Evolutionary conservation across 2,888 invertebrate genomes (phyloP), one percentile per base, ranked within the genome.

Genomic region (Branchipolynoe longqiensis): DNA sequence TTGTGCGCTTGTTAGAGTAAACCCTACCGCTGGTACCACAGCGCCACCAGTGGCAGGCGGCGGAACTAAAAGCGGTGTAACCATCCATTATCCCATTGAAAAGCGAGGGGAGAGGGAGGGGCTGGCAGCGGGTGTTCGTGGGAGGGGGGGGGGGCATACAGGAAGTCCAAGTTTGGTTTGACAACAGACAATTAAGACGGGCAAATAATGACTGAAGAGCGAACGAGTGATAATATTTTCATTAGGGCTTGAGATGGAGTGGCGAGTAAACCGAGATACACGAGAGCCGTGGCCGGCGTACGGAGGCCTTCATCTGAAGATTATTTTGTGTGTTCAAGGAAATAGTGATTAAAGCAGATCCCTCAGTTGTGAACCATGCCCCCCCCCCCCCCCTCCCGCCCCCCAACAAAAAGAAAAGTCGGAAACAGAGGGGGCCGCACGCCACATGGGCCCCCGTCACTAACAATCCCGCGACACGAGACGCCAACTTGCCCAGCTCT

Each of bases 101-200:
- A 78, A 41, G n/a, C n/a, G n/a, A n/a, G n/a, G n/a, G n/a, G n/a
- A n/a, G n/a, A n/a, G n/a, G n/a, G n/a, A n/a, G n/a, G n/a, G n/a
- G n/a, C n/a, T n/a, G n/a, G n/a, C n/a, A n/a, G n/a, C n/a, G n/a
- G n/a, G n/a, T n/a, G n/a, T n/a, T n/a, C n/a, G n/a, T n/a, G n/a
- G n/a, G n/a, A n/a, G n/a, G n/a, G n/a, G 78, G 48, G 78, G 14
- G 48, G 48, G 48, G 48, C 78, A 78, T 78, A 78, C 78, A 78
- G 78, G 78, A 78, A 78, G 78, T 78, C 28, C 54, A 33, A 78
- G 78, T 78, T 78, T 78, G 78, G 78, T 78, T 78, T 78, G 78
- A 78, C 78, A 78, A 78, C 78, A 78, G 6, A 48, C 78, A 78
- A 78, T 78, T 78, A 78, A 78, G 78, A 48, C 31, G 48, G 41